Conservation (phyloP, 2,797 vertebrate species). For the Hemibagrus guttatus region DNA sequence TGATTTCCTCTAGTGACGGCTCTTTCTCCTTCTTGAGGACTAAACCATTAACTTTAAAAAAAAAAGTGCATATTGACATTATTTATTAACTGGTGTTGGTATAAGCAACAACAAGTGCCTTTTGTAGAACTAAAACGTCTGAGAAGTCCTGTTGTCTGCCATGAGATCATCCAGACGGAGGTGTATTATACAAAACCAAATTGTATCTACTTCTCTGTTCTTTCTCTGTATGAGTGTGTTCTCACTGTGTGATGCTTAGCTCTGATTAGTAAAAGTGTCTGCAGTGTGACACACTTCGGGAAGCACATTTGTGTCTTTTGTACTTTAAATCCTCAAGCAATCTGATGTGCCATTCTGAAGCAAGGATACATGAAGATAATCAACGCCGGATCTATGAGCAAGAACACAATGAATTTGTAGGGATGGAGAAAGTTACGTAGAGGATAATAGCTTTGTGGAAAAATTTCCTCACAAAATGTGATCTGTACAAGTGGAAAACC, state of each 20-base stretch:
- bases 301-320: slow-evolving; percentile 80
- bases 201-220: not conserved
- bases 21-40: not conserved
- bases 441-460: not conserved
- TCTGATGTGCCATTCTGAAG: slow-evolving; percentile 90
- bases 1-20: not conserved
- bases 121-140: slow-evolving; percentile 24
- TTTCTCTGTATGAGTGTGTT: slow-evolving; percentile 6
- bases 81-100: not conserved
- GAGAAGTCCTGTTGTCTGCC: slow-evolving; percentile 23
- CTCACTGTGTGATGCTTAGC: slow-evolving; percentile 64
- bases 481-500: not conserved
- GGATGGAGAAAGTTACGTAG: slow-evolving; percentile 20
- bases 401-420: slow-evolving; percentile 87
- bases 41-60: not conserved
- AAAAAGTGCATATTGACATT: not conserved
- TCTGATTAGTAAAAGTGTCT: slow-evolving; percentile 80
- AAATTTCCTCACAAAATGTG: not conserved
- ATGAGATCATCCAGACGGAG: slow-evolving; percentile 43
- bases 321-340: slow-evolving; percentile 83
- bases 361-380: slow-evolving; percentile 95
- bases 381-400: slow-evolving; percentile 93
- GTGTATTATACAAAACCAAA: slow-evolving; percentile 33
- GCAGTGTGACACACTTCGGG: slow-evolving; percentile 79
- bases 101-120: not conserved